Conservation (phyloP, 2,113 vertebrate genomes). For the Gymnorhina tibicen region DNA sequence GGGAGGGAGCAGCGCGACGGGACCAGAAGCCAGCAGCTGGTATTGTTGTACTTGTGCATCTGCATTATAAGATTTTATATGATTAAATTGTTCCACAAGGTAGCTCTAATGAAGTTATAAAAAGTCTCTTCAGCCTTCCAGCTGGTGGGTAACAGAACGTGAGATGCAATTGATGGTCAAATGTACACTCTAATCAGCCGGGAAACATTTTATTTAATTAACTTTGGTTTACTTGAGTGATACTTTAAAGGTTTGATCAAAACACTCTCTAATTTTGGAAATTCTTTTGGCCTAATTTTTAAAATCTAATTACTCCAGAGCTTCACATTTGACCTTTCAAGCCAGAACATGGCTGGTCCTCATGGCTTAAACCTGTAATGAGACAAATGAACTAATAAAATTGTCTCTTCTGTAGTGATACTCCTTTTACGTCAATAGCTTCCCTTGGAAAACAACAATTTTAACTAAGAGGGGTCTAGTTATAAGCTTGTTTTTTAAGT, state of each 20-base stretch:
- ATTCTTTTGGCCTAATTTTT: background rate
- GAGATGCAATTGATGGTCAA: constrained; percentile 14
- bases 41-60: constrained; percentile 22
- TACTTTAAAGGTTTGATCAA: background rate
- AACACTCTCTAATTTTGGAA: background rate
- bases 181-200: constrained; percentile 4
- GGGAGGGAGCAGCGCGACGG: background rate
- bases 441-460: background rate
- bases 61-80: constrained; percentile 38
- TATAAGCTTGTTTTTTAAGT: background rate
- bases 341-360: background rate
- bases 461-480: background rate
- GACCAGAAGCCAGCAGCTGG: constrained; percentile 35
- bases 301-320: background rate
- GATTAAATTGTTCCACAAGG: constrained; percentile 58
- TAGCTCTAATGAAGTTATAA: constrained; percentile 35
- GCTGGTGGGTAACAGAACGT: constrained; percentile 43
- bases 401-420: background rate
- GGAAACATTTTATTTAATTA: background rate
- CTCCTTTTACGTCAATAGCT: background rate
- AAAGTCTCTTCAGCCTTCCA: constrained; percentile 47
- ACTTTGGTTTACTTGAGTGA: background rate
- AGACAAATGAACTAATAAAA: background rate
- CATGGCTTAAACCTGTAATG: background rate
- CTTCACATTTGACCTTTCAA: background rate